A percentile compares a stretch with the other conserved stretches of the same genome.
Conservation (phyloP, 2,888 invertebrate genomes). For the Neocrepidodera transversa region DNA sequence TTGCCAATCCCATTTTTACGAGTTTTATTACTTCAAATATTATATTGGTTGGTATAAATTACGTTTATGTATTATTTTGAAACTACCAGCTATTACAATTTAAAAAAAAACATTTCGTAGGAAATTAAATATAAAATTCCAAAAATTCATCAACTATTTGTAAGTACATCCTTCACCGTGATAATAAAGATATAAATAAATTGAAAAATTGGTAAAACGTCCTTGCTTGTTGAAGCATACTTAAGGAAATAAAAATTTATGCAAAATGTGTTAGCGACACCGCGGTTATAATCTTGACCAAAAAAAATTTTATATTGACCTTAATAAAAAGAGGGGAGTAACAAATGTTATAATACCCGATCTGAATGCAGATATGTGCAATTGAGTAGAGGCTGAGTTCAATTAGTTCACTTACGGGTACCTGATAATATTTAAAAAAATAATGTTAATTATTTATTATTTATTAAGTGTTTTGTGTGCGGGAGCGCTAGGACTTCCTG, state of each 20-base stretch:
- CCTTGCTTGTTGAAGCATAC: not conserved
- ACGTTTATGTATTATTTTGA: too few relatives aligned
- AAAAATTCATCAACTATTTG: too few relatives aligned
- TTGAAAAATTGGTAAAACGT: not conserved
- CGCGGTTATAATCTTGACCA: not conserved
- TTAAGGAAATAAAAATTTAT: conserved; percentile 4
- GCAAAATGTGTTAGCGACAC: conserved; percentile 1
- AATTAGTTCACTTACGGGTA: conserved; percentile 9
- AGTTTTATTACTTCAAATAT: too few relatives aligned
- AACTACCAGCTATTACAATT: too few relatives aligned
- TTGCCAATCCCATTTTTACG: too few relatives aligned
- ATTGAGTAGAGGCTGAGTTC: conserved; percentile 9
- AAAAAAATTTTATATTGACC: conserved; percentile 8
- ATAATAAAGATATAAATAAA: too few relatives aligned
- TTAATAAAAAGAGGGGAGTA: conserved; percentile 9
- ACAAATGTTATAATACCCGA: conserved; percentile 1
- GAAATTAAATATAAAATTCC: too few relatives aligned
- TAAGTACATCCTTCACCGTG: too few relatives aligned
- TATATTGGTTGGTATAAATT: too few relatives aligned
- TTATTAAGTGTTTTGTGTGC: not conserved
- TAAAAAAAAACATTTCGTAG: too few relatives aligned
- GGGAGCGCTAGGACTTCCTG: not conserved
- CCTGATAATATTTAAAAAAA: conserved; percentile 7
- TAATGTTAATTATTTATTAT: conserved; percentile 10
- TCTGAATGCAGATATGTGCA: conserved; percentile 7